These are phyloP conservation scores for Danio jaintianensis DNA, from an alignment of 2,797 vertebrate genomes.

Conservation along the genomic window DNA sequence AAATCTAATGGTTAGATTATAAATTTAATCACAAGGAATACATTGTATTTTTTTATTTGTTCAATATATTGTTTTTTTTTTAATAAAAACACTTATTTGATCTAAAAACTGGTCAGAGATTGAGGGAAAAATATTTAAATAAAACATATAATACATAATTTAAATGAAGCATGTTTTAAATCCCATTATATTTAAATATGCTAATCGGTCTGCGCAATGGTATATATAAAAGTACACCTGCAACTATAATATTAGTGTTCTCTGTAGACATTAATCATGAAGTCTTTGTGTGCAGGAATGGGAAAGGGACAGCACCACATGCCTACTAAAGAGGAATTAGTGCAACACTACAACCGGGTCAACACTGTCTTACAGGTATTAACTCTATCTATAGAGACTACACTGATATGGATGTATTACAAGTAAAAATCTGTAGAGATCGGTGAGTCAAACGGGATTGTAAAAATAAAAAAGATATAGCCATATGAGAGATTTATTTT, in stretches of 20 bases:
- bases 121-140: too few species aligned
- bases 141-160: neutral
- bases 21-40: neutral
- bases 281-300: constrained; percentile 83
- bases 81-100: too few species aligned
- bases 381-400: neutral
- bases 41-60: too few species aligned
- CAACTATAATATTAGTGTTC: too few species aligned
- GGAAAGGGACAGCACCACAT: constrained; percentile 95
- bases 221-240: neutral
- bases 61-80: too few species aligned
- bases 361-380: constrained; percentile 89
- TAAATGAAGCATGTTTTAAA: neutral
- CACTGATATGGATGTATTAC: neutral
- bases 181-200: neutral
- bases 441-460: neutral
- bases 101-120: neutral
- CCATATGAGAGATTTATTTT: neutral
- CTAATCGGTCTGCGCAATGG: neutral
- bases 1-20: neutral
- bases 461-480: neutral
- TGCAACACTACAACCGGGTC: constrained; percentile 88
- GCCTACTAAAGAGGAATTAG: constrained; percentile 90
- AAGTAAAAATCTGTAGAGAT: constrained; percentile 20
- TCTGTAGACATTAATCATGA: neutral